Evolutionary conservation across 2,797 vertebrate species (phyloP), one percentile per base, ranked within the genome.

Genomic region (Mallotus villosus): DNA sequence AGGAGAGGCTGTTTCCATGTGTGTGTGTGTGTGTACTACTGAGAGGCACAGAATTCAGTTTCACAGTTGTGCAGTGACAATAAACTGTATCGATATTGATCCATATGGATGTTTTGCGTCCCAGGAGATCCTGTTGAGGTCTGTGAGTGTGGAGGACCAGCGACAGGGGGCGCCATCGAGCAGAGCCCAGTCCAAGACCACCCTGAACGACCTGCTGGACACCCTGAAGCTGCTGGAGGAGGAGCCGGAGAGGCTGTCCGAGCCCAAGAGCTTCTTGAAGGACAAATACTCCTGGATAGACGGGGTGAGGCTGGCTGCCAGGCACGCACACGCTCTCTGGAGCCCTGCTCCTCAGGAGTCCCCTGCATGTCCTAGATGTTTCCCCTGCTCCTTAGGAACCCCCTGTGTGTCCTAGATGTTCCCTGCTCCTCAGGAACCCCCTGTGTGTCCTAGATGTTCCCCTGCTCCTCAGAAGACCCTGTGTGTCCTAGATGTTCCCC

Each of bases 181-280:
- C 82, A 88, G 90, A 58, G 69, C 91, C 61, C 92, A 90, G 9
- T 93, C 95, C 71, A 95, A 94, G 80, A 95, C 89, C 19, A 95
- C 95, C 0, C 92, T 99, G 22, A 94, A 87, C 0, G 95, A 97
- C 70, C 92, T 99, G 76, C 89, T 99, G 81, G 96, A 97, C 89
- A 96, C 95, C 0, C 87, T 99, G 27, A 94, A 90, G 87, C 91
- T 96, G 67, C 74, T 99, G 46, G 97, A 98, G 83, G 94, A 95
- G 72, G 95, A 95, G 68, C 95, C 97, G 0, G 92, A 95, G 87
- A 90, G 90, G 2, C 91, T 95, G 74, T 79, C 92, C 0, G 83
- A 86, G 0, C 89, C 92, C 0, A 92, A 90, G 73, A 37, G 78
- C 81, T 87, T 89, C 77, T 87, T 5, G 76, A 94, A 95, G 72